These are phyloP conservation scores for Rhegmatorhina hoffmannsi DNA, from an alignment of 2,113 vertebrate genomes.

Conservation along the genomic window DNA sequence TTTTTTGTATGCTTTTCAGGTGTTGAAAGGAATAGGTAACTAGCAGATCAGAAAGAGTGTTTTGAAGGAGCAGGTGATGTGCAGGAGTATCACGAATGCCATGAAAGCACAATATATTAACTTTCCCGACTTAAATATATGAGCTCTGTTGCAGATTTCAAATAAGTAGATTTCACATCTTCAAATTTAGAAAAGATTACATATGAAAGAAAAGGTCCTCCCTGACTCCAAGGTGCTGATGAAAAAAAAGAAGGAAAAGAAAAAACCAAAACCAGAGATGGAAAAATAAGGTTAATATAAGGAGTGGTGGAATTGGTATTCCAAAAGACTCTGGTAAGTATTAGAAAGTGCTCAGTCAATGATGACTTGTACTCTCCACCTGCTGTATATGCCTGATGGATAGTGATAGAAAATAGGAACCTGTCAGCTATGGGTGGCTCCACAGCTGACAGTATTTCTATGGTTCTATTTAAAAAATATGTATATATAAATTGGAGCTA, in stretches of 20 bases:
- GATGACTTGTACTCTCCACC: background rate
- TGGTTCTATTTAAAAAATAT: background rate
- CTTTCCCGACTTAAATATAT: background rate
- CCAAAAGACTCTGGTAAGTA: background rate
- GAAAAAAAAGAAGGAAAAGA: too few species aligned
- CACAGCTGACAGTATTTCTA: background rate
- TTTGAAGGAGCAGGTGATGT: background rate
- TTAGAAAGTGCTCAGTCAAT: background rate
- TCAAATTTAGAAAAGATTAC: background rate
- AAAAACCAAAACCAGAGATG: rapidly evolving
- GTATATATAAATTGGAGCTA: background rate
- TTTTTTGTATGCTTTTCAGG: background rate
- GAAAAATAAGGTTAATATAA: background rate
- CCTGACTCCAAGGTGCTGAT: background rate
- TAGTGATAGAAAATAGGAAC: background rate
- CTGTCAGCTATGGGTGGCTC: background rate
- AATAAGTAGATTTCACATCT: background rate
- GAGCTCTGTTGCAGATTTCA: background rate
- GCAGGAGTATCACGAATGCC: background rate
- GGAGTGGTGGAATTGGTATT: background rate
- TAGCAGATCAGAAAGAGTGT: background rate
- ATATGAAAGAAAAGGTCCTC: background rate
- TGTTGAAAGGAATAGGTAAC: background rate
- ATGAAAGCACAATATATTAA: background rate
- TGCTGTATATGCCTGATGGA: background rate